Evolutionary conservation across 2,797 vertebrate species (phyloP).

Genomic region (Okamejei kenojei): DNA sequence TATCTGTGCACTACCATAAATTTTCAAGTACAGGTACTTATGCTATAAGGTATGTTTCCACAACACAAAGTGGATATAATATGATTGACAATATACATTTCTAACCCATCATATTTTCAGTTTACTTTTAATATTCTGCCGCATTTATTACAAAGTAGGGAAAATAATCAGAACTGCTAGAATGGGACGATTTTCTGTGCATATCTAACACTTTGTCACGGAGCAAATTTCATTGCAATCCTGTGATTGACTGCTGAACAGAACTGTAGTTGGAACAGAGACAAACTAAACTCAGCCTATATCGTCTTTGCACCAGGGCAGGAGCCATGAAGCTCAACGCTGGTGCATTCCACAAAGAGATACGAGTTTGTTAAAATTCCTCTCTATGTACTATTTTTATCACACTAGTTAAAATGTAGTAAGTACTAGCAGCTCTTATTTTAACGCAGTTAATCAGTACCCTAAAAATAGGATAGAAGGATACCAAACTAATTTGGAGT

Average conservation of each 20-base stretch:
- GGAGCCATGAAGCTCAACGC: not conserved
- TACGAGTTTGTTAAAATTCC: not conserved
- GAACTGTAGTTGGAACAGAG: not conserved
- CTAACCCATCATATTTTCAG: not conserved
- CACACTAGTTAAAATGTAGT: not conserved
- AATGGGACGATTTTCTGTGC: not conserved
- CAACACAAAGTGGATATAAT: too few species aligned
- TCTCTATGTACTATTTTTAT: not conserved
- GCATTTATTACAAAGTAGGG: not conserved
- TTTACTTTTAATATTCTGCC: not conserved
- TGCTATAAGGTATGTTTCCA: too few species aligned
- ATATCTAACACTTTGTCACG: not conserved
- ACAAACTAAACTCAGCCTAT: not conserved
- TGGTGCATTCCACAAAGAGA: conserved; percentile 24
- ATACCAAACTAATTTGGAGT: not conserved
- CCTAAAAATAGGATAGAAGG: not conserved
- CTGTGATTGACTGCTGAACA: not conserved
- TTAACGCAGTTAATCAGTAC: not conserved
- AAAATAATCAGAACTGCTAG: not conserved
- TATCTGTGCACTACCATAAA: not conserved
- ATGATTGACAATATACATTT: not conserved
- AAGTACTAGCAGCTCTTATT: not conserved
- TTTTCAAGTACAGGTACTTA: not conserved
- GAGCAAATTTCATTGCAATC: not conserved
- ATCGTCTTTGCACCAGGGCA: not conserved